phyloP scores from a whole-genome alignment of 2,113 vertebrate genomes.

The Cololabis saira region DNA sequence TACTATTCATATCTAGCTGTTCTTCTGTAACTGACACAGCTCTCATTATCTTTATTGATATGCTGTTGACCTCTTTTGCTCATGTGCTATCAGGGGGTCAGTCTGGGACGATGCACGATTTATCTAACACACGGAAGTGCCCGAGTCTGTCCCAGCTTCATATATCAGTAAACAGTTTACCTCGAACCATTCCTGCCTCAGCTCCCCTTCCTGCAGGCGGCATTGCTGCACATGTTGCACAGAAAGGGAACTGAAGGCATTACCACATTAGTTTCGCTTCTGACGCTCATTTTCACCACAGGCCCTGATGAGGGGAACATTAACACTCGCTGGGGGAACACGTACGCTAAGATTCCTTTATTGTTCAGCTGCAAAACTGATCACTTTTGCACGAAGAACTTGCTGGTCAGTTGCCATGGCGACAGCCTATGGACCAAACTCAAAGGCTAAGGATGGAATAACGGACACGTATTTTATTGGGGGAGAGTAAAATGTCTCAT shows the following conservation, averaged over 20 bases:
- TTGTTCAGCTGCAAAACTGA: not conserved
- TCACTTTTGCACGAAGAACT: not conserved
- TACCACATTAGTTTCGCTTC: slow-evolving; percentile 5
- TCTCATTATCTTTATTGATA: slow-evolving; percentile 56
- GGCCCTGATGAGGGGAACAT: not conserved
- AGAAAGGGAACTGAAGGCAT: not conserved
- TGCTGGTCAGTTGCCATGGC: slow-evolving; percentile 45
- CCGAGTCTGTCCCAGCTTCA: not conserved
- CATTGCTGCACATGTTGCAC: not conserved
- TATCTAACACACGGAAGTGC: slow-evolving; percentile 3
- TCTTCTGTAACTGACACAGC: not conserved
- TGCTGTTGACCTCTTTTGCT: slow-evolving; percentile 31
- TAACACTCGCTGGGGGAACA: slow-evolving; percentile 1
- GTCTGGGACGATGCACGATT: slow-evolving; percentile 5
- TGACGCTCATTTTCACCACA: slow-evolving; percentile 1
- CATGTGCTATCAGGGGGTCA: slow-evolving; percentile 24
- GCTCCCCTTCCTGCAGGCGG: not conserved
- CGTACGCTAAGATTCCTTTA: not conserved
- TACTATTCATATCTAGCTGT: too few relatives aligned
- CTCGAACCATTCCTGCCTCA: rapidly evolving
- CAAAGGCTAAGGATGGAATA: not conserved
- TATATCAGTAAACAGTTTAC: slow-evolving; percentile 8
- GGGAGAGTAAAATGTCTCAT: too few relatives aligned
- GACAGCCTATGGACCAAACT: slow-evolving; percentile 14
- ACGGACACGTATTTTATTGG: too few relatives aligned